A percentile compares a stretch with the other conserved stretches of the same genome.
These are phyloP conservation scores for Podocnemis expansa DNA, from an alignment of 2,113 vertebrate genomes.

Conservation along the genomic window DNA sequence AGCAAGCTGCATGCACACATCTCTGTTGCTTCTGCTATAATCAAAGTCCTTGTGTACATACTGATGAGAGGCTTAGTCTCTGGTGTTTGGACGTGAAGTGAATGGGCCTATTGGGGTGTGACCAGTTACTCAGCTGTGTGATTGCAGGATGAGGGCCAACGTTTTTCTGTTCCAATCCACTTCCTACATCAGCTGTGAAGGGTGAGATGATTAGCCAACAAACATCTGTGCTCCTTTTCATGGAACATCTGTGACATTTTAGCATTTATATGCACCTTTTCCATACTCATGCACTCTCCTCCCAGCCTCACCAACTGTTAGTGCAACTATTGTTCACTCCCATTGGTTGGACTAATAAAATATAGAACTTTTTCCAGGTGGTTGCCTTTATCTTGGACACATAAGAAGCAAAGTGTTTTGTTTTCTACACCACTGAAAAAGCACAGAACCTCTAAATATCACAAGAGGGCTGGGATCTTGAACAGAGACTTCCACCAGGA, in stretches of 20 bases:
- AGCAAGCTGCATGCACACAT: too few relatives aligned
- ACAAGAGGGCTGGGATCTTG: neutral
- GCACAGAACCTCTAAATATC: neutral
- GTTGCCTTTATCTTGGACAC: neutral
- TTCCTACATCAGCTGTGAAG: fast-evolving
- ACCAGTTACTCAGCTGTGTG: neutral
- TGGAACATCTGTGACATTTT: neutral
- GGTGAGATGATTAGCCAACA: neutral
- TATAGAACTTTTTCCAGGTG: neutral
- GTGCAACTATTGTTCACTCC: neutral
- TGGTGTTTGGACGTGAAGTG: neutral
- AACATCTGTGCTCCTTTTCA: neutral
- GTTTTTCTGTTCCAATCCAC: neutral
- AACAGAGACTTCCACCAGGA: neutral
- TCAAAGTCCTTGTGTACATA: neutral
- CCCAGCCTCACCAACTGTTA: neutral
- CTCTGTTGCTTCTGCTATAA: neutral
- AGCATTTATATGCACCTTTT: neutral
- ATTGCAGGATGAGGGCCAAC: neutral
- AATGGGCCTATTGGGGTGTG: neutral
- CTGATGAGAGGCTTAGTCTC: neutral
- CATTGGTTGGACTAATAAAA: neutral
- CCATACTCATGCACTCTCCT: neutral
- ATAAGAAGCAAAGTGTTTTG: neutral
- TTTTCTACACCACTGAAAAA: neutral